A percentile compares a stretch with the other conserved stretches of the same genome.
These are phyloP conservation scores for Dromococcyx pavoninus DNA, from an alignment of 2,797 vertebrate genomes.

Conservation along the genomic window DNA sequence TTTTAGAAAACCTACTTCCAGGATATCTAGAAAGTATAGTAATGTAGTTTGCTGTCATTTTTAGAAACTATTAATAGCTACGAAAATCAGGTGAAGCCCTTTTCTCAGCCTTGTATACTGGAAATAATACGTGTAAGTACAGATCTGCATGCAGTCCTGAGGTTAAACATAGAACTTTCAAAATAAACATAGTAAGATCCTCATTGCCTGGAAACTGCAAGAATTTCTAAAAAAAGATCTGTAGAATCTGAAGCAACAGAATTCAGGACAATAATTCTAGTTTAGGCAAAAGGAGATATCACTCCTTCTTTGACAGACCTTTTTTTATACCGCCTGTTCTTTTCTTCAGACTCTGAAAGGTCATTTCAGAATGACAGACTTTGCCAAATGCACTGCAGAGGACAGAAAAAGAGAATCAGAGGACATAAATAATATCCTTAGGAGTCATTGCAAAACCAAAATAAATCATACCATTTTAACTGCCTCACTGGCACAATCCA, in stretches of 20 bases:
- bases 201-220: background rate
- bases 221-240: background rate
- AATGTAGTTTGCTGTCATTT: background rate
- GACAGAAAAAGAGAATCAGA: background rate
- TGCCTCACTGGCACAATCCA: background rate
- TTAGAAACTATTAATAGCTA: background rate
- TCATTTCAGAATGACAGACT: background rate
- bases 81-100: background rate
- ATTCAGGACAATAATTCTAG: background rate
- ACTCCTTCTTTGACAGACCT: background rate
- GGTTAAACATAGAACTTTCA: background rate
- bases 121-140: background rate
- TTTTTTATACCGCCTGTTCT: background rate
- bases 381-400: background rate
- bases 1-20: background rate
- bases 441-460: background rate
- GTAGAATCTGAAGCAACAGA: background rate
- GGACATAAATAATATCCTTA: no score
- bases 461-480: background rate
- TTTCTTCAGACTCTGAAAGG: background rate
- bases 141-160: background rate
- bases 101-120: background rate
- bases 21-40: background rate
- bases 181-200: background rate
- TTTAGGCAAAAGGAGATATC: background rate